Evolutionary conservation across 1,140 invertebrate species (phyloP).

Genomic region (Drosophila murphyi): DNA sequence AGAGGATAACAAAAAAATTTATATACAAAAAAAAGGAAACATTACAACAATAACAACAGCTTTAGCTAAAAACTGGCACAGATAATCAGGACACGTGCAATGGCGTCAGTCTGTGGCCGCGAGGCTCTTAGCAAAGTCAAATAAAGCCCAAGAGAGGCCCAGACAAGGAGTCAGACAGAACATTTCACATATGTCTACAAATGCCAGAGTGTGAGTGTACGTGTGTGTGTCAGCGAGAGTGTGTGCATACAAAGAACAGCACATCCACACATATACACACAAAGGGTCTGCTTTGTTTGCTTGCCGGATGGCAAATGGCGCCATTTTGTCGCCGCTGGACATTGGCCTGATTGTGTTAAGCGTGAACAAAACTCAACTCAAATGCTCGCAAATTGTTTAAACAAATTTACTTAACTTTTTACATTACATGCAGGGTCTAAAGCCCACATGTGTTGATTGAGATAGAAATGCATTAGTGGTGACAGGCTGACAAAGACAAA

Average conservation of each 20-base stretch:
- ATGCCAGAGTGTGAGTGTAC: neutral
- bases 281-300: conserved; percentile 25
- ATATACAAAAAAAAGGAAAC: conserved; percentile 1
- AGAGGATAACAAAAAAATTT: conserved; percentile 1
- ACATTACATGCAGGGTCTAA: neutral
- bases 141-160: conserved; percentile 37
- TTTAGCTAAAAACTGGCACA: conserved; percentile 16
- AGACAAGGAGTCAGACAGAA: conserved; percentile 44
- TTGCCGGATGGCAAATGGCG: conserved; percentile 34
- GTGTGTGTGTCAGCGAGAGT: neutral
- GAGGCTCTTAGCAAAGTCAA: conserved; percentile 35
- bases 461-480: too few species aligned
- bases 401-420: conserved; percentile 13
- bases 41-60: conserved; percentile 27
- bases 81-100: conserved; percentile 37
- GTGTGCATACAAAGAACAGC: neutral
- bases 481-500: too few species aligned
- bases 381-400: conserved; percentile 33
- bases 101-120: conserved; percentile 51
- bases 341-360: conserved; percentile 23
- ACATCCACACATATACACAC: neutral
- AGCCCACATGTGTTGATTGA: neutral
- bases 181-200: conserved; percentile 18
- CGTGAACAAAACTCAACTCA: conserved; percentile 28
- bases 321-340: conserved; percentile 43